These are phyloP conservation scores for Channa striata DNA, from an alignment of 2,797 vertebrate genomes.

Conservation along the genomic window DNA sequence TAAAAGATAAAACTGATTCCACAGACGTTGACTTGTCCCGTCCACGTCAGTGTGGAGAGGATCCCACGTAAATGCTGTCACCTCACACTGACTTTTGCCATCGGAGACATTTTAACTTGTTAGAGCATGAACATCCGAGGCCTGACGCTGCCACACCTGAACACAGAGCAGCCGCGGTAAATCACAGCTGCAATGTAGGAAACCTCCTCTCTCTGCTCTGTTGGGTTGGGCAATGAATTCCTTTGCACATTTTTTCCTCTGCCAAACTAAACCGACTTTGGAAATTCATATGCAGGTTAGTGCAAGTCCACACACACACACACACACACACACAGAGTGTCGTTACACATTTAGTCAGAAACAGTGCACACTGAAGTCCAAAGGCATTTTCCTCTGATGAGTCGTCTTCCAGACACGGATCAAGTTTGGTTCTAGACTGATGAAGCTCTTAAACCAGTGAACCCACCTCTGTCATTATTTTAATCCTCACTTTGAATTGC, in stretches of 20 bases:
- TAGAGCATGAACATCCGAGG: background rate
- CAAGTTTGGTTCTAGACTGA: background rate
- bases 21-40: too few species aligned
- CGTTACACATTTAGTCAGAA: background rate
- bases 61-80: background rate
- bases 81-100: background rate
- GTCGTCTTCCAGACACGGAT: background rate
- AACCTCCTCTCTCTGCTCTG: background rate
- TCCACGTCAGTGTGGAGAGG: too few species aligned
- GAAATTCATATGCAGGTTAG: conserved; percentile 7
- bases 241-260: background rate
- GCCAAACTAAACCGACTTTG: conserved; percentile 18
- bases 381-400: too few species aligned
- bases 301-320: background rate
- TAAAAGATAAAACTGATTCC: too few species aligned
- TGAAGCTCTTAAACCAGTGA: background rate
- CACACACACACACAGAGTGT: background rate
- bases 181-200: background rate
- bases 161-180: background rate
- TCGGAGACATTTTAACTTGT: conserved; percentile 2
- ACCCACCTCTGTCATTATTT: background rate
- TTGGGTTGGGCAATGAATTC: conserved; percentile 1
- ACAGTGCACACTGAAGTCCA: background rate
- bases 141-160: background rate
- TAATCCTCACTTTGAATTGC: background rate